These are phyloP conservation scores for Ptyas mucosa DNA, from an alignment of 2,113 vertebrate genomes.

Conservation along the genomic window DNA sequence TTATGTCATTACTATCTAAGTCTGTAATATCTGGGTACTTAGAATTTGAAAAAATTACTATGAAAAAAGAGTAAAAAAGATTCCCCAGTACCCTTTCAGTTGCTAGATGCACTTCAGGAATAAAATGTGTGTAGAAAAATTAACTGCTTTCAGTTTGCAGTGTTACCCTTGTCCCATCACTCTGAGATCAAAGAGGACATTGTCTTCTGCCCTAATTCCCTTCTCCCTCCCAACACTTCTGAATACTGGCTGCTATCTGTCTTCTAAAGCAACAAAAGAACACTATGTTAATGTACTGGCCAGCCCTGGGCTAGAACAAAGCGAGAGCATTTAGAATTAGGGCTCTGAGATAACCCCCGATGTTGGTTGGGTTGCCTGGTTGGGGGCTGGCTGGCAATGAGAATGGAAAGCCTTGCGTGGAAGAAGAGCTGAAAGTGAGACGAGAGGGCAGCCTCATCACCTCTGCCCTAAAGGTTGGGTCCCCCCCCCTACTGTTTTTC, in stretches of 20 bases:
- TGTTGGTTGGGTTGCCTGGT: background rate
- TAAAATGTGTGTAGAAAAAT: background rate
- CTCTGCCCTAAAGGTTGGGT: background rate
- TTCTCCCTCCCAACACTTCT: background rate
- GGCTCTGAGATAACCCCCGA: background rate
- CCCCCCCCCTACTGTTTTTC: too few relatives aligned
- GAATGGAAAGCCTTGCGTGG: background rate
- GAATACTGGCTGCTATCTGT: background rate
- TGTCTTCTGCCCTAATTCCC: slow-evolving; percentile 19
- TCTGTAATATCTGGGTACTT: background rate
- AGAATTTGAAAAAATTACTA: background rate
- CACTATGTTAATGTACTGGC: background rate
- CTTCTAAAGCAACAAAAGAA: background rate
- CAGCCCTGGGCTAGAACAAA: slow-evolving; percentile 2
- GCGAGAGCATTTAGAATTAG: background rate
- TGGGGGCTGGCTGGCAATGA: background rate
- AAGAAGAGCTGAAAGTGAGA: too few relatives aligned
- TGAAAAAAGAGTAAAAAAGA: background rate
- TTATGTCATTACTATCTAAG: background rate
- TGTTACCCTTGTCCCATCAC: background rate
- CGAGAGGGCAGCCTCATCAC: background rate
- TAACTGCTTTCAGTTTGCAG: background rate
- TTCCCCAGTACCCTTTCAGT: background rate
- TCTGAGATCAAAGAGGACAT: slow-evolving; percentile 1
- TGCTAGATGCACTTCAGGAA: background rate